Evolutionary conservation across 2,888 invertebrate genomes (phyloP).

Genomic region (Fabriciana adippe): DNA sequence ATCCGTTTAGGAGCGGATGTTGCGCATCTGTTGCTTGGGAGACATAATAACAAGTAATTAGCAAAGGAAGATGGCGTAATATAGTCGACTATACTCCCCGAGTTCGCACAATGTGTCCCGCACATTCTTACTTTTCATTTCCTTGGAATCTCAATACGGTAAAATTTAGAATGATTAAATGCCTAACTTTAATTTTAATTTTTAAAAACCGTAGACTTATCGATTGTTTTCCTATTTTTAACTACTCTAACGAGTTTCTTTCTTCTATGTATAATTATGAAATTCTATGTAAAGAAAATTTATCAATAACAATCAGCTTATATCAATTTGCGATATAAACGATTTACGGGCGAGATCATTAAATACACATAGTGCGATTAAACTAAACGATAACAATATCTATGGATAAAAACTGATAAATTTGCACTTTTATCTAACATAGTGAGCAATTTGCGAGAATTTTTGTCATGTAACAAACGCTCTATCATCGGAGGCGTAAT

Average conservation of each 20-base stretch:
- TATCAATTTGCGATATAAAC: slow-evolving; percentile 20
- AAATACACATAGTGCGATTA: slow-evolving; percentile 23
- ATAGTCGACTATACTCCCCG: slow-evolving; percentile 46
- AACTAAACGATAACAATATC: slow-evolving; percentile 27
- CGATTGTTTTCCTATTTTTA: no score
- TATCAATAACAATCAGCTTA: slow-evolving; percentile 34
- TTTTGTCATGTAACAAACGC: slow-evolving; percentile 7
- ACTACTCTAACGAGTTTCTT: no score
- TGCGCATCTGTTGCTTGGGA: slow-evolving; percentile 76
- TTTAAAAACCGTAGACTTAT: no score
- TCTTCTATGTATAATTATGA: no score
- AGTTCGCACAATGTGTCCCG: slow-evolving; percentile 78
- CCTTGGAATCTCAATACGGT: background rate
- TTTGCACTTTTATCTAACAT: slow-evolving; percentile 5
- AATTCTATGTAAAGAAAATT: slow-evolving; percentile 6
- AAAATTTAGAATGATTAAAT: no score
- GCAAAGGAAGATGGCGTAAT: slow-evolving; percentile 60
- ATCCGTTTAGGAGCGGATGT: slow-evolving; percentile 69
- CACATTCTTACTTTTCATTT: slow-evolving; percentile 50
- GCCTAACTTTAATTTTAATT: no score
- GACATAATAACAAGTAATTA: slow-evolving; percentile 79
- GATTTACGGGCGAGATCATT: slow-evolving; percentile 22
- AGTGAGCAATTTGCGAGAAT: background rate
- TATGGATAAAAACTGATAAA: slow-evolving; percentile 16
- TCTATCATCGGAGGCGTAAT: background rate